Conservation (phyloP, 2,113 vertebrate genomes). For the Leiothrix lutea region DNA sequence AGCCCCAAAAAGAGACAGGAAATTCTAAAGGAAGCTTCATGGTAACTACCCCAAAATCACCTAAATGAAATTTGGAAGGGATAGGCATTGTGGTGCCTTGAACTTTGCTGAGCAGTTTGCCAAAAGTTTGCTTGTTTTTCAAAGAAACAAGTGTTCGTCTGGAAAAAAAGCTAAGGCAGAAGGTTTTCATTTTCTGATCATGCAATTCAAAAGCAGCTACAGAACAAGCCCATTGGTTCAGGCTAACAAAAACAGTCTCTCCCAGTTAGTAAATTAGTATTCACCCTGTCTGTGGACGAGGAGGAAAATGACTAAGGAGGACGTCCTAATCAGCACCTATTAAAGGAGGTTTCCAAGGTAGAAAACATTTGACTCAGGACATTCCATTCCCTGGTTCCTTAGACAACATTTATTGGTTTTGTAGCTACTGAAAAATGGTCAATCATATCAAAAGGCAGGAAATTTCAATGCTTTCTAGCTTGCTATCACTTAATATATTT, state of each 20-base stretch:
- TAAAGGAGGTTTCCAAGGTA: neutral
- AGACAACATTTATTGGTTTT: neutral
- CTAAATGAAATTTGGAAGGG: neutral
- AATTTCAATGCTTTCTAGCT: neutral
- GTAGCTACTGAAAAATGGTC: neutral
- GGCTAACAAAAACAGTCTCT: slow-evolving; percentile 20
- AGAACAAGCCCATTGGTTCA: neutral
- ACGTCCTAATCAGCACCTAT: neutral
- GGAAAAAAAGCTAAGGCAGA: neutral
- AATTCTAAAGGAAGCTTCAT: neutral
- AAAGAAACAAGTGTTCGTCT: neutral
- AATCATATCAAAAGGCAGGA: neutral
- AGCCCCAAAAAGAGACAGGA: neutral
- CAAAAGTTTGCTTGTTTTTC: slow-evolving; percentile 8
- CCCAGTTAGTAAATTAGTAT: slow-evolving; percentile 26
- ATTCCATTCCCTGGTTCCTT: neutral
- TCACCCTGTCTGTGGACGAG: neutral
- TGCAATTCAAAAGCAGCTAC: slow-evolving; percentile 27
- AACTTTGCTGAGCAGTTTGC: neutral
- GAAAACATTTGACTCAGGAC: neutral
- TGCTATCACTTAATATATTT: neutral
- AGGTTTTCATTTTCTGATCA: slow-evolving; percentile 47
- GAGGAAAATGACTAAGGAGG: neutral
- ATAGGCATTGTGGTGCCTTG: neutral
- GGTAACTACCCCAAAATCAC: neutral